These are phyloP conservation scores for Phyllostomus discolor DNA, from an alignment of 2,113 vertebrate genomes.

Conservation along the genomic window DNA sequence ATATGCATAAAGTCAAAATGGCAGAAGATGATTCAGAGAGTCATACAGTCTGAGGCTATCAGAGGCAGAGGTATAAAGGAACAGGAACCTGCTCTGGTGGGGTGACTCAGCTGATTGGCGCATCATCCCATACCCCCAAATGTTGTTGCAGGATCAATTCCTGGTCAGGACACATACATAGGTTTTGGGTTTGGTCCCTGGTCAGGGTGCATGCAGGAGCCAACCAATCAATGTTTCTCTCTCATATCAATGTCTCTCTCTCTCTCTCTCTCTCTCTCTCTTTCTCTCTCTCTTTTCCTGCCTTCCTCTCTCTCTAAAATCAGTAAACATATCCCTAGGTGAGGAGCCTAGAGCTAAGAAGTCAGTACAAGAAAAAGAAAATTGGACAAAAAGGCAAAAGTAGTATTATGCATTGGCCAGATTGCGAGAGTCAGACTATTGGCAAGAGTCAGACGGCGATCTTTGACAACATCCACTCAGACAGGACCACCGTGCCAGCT, in stretches of 20 bases:
- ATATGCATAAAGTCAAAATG: background rate
- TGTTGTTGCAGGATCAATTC: too few species aligned
- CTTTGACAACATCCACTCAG: background rate
- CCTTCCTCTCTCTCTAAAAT: too few species aligned
- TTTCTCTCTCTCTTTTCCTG: background rate
- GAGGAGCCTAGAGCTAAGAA: background rate
- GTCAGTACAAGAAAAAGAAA: background rate
- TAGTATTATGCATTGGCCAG: background rate
- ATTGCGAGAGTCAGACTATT: too few species aligned
- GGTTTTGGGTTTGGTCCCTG: too few species aligned
- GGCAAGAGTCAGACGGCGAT: background rate
- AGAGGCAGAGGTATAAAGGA: background rate
- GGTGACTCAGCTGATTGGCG: too few species aligned
- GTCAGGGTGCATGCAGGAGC: too few species aligned
- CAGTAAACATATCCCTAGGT: too few species aligned
- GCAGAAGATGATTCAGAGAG: background rate
- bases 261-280: background rate
- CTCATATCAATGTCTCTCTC: background rate
- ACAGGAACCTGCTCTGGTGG: background rate
- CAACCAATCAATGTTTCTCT: background rate
- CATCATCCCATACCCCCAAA: too few species aligned
- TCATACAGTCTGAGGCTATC: background rate
- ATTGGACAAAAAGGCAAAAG: background rate
- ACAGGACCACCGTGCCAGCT: background rate
- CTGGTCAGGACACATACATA: too few species aligned